Percentiles rank a stretch among this genome's conserved stretches.
phyloP scores from a whole-genome alignment of 1,140 invertebrate genomes.

The Drosophila rufa region DNA sequence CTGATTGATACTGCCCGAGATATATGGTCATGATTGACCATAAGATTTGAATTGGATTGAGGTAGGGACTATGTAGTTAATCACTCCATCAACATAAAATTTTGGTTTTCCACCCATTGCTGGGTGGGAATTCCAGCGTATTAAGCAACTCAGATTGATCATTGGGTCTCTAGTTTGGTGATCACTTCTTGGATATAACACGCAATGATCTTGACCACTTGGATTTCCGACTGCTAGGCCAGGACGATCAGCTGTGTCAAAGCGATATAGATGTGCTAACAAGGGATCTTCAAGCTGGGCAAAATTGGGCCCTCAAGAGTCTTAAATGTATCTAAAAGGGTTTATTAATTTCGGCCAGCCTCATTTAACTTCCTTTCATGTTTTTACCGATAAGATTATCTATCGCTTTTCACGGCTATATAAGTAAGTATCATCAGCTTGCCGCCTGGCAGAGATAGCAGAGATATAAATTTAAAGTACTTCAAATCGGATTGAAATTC shows the following conservation, averaged over 20 bases:
- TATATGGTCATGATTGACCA: too few species aligned
- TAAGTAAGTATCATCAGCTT: background rate
- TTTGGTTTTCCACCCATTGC: too few species aligned
- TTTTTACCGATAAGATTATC: too few species aligned
- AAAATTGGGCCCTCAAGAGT: slow-evolving; percentile 9
- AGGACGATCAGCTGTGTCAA: slow-evolving; percentile 5
- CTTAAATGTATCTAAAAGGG: too few species aligned
- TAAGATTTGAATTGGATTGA: too few species aligned
- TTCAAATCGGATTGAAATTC: background rate
- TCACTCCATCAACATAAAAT: too few species aligned
- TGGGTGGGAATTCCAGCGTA: too few species aligned
- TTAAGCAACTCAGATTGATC: slow-evolving; percentile 9
- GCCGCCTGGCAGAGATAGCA: too few species aligned
- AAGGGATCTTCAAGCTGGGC: background rate
- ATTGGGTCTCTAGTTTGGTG: slow-evolving; percentile 29
- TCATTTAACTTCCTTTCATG: too few species aligned
- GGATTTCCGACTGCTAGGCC: background rate
- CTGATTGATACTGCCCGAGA: too few species aligned
- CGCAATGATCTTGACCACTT: background rate
- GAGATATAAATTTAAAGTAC: background rate
- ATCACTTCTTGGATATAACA: slow-evolving; percentile 13
- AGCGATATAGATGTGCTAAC: background rate
- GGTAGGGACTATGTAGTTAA: too few species aligned
- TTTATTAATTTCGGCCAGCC: too few species aligned
- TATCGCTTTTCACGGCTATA: background rate